These are phyloP conservation scores for Pristionchus exspectatus DNA, from an alignment of 2,888 invertebrate species.

Conservation along the genomic window DNA sequence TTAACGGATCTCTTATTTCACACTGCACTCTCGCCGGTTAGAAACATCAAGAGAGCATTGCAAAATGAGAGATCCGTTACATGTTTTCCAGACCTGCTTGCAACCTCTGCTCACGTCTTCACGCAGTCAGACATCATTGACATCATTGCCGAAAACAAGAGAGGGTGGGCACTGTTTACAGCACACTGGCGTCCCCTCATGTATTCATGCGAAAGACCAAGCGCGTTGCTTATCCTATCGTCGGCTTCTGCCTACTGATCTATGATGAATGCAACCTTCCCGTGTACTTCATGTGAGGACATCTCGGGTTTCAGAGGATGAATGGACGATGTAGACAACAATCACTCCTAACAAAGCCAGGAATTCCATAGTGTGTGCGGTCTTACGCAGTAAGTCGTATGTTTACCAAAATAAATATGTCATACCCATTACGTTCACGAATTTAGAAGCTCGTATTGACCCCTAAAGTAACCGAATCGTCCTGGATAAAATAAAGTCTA, in stretches of 20 bases:
- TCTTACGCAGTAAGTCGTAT: neutral
- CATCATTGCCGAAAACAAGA: neutral
- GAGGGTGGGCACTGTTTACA: slow-evolving; percentile 26
- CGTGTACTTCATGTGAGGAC: neutral
- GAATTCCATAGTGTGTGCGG: neutral
- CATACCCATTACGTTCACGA: too few species aligned
- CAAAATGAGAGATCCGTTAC: too few species aligned
- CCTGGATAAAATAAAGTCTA: too few species aligned
- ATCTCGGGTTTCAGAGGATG: neutral
- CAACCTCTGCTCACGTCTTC: neutral
- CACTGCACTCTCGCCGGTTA: too few species aligned
- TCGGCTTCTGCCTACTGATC: neutral
- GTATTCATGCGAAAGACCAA: slow-evolving; percentile 5
- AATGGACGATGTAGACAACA: neutral
- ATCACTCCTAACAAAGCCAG: neutral
- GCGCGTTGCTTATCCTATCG: neutral
- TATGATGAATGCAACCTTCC: neutral
- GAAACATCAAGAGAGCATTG: too few species aligned
- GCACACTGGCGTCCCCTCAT: neutral
- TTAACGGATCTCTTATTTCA: too few species aligned
- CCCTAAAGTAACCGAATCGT: too few species aligned
- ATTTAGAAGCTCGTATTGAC: too few species aligned
- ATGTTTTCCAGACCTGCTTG: neutral
- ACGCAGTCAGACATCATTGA: neutral
- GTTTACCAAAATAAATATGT: too few species aligned